phyloP scores from a whole-genome alignment of 2,113 vertebrate genomes.

The Pterocles gutturalis region DNA sequence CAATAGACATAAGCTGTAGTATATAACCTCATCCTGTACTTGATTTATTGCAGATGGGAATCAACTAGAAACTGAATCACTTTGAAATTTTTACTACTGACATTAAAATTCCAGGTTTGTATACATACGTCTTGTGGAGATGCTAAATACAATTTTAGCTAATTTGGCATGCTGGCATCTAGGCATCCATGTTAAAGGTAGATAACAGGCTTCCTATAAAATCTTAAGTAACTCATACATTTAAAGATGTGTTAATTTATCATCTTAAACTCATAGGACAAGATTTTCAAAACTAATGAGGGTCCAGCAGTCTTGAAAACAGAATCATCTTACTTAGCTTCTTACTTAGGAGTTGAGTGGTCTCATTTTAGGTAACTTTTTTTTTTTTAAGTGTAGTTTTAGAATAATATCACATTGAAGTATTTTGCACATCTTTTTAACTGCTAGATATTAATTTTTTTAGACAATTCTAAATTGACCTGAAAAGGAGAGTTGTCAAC shows the following conservation, averaged over 20 bases:
- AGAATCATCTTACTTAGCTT: background rate
- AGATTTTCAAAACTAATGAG: conserved; percentile 21
- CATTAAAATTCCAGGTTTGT: conserved; percentile 82
- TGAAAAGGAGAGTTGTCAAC: conserved; percentile 33
- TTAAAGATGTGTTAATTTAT: conserved; percentile 26
- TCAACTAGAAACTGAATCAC: conserved; percentile 80
- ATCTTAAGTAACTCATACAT: conserved; percentile 14
- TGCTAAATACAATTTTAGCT: conserved; percentile 64
- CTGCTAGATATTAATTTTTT: background rate
- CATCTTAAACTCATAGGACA: background rate
- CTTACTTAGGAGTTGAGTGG: background rate
- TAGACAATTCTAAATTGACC: conserved; percentile 24
- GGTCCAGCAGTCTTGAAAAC: background rate
- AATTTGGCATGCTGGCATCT: conserved; percentile 31
- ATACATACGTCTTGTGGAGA: conserved; percentile 37
- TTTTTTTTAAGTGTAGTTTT: background rate
- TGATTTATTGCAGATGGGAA: conserved; percentile 92
- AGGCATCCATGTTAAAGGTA: conserved; percentile 15
- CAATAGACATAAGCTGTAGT: conserved; percentile 80
- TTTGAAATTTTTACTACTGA: conserved; percentile 80
- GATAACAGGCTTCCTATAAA: conserved; percentile 8
- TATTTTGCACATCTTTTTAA: background rate
- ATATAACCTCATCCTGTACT: conserved; percentile 84
- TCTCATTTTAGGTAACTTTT: background rate
- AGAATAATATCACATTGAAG: background rate